Percentiles rank a stretch among this genome's conserved stretches.
Conservation (phyloP, 2,797 vertebrate species). For the Taenioides sp. region DNA sequence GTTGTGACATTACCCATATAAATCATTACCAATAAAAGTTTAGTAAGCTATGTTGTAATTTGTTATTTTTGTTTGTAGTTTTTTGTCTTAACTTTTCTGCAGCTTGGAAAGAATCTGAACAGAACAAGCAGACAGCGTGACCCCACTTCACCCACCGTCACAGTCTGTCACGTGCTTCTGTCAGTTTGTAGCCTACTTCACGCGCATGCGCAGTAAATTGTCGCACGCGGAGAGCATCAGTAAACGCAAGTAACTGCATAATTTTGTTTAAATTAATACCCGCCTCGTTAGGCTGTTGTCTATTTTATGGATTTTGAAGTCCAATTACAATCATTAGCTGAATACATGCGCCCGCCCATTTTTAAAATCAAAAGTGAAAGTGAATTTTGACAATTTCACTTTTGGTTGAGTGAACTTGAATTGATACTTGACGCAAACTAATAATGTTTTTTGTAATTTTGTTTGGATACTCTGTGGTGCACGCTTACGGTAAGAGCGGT, state of each 20-base stretch:
- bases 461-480: slow-evolving; percentile 51
- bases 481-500: slow-evolving; percentile 59
- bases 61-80: no score
- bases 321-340: not conserved
- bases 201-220: not conserved
- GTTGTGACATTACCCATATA: not conserved
- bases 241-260: not conserved
- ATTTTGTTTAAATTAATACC: not conserved
- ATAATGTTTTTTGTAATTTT: slow-evolving; percentile 45
- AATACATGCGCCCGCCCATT: not conserved
- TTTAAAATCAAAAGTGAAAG: slow-evolving; percentile 76
- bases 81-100: not conserved
- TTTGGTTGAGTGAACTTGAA: not conserved
- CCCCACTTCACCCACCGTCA: no score
- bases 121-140: not conserved
- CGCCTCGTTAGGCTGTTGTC: not conserved
- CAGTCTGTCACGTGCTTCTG: no score
- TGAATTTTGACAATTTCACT: not conserved
- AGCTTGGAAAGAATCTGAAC: not conserved
- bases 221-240: not conserved
- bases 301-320: not conserved
- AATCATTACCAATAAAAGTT: not conserved
- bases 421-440: not conserved
- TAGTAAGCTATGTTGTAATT: no score
- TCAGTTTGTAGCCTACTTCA: no score